These are phyloP conservation scores for Anguilla megastoma DNA, from an alignment of 2,797 vertebrate species.

Conservation along the genomic window DNA sequence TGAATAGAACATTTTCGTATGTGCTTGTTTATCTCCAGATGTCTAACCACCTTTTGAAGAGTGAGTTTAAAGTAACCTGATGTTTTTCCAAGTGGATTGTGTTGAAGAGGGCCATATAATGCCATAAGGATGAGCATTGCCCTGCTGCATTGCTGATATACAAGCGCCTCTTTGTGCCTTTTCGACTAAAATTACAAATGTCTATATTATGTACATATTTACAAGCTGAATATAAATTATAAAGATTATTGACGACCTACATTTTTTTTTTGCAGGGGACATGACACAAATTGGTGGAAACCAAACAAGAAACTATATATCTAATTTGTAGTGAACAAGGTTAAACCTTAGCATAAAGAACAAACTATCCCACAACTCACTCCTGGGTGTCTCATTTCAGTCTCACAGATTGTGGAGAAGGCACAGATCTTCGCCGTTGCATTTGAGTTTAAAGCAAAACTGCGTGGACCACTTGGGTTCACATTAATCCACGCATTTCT, in stretches of 20 bases:
- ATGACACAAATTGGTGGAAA: not conserved
- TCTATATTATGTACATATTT: not conserved
- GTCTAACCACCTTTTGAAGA: not conserved
- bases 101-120: not conserved
- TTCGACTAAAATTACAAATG: conserved; percentile 1
- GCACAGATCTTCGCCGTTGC: not conserved
- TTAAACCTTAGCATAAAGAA: conserved; percentile 16
- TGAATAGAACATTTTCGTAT: conserved; percentile 17
- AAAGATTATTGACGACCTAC: not conserved
- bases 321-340: conserved; percentile 15
- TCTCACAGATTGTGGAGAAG: not conserved
- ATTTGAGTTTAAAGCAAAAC: not conserved
- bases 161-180: conserved; percentile 10
- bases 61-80: not conserved
- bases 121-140: not conserved
- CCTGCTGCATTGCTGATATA: not conserved
- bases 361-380: not conserved
- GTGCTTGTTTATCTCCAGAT: conserved; percentile 4
- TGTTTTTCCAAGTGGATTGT: not conserved
- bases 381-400: not conserved
- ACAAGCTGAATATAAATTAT: not conserved
- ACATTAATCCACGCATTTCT: not conserved
- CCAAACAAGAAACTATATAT: not conserved
- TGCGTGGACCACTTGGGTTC: not conserved
- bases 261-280: conserved; percentile 9